A percentile compares a stretch with the other conserved stretches of the same genome.
phyloP scores from a whole-genome alignment of 2,113 vertebrate species.

The Rallus limicola region DNA sequence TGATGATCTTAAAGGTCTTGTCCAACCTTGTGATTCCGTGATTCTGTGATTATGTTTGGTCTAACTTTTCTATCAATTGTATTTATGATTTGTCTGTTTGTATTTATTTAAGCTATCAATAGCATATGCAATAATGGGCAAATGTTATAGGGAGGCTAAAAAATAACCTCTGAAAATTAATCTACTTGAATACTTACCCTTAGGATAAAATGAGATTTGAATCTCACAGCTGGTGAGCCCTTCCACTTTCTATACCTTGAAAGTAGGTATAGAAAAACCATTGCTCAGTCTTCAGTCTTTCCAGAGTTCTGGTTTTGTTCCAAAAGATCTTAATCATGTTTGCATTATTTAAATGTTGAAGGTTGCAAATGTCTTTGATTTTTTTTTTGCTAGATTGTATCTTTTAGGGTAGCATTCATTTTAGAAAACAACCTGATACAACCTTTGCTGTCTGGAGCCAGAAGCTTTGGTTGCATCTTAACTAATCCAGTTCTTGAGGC shows the following conservation, averaged over 20 bases:
- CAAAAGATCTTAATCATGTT: not conserved
- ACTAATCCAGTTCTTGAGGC: not conserved
- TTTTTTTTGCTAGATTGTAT: not conserved
- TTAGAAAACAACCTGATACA: not conserved
- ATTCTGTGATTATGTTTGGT: too few relatives aligned
- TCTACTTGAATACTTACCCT: not conserved
- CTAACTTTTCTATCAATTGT: not conserved
- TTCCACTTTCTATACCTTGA: not conserved
- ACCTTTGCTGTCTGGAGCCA: not conserved
- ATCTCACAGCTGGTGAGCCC: not conserved
- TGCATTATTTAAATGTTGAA: not conserved
- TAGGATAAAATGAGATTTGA: not conserved
- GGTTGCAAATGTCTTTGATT: not conserved
- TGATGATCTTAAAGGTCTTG: too few relatives aligned
- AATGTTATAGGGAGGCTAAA: not conserved
- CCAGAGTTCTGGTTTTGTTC: not conserved
- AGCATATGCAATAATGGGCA: not conserved
- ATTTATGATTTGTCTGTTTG: not conserved
- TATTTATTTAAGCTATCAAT: not conserved
- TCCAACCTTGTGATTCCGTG: too few relatives aligned
- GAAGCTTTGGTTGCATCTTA: not conserved
- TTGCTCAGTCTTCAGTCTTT: accelerated
- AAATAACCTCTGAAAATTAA: not conserved
- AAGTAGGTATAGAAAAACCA: not conserved
- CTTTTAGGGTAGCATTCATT: not conserved